Evolutionary conservation across 2,888 invertebrate species (phyloP).

Genomic region (Selenia dentaria): DNA sequence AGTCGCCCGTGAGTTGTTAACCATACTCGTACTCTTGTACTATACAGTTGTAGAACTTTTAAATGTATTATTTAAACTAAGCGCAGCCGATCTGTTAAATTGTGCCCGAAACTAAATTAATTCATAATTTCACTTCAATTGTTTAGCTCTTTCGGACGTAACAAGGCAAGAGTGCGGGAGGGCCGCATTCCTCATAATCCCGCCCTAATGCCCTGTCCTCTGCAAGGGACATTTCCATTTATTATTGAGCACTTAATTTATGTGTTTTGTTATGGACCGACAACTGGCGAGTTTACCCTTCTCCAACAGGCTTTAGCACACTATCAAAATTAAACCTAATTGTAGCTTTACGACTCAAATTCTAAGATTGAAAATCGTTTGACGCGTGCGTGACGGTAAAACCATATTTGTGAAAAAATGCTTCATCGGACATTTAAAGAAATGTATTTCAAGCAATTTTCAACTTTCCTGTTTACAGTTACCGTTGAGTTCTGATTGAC

Average conservation of each 20-base stretch:
- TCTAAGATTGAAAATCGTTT: constrained; percentile 34
- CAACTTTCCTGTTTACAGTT: constrained; percentile 33
- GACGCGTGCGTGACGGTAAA: constrained; percentile 22
- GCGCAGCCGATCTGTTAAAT: too few species aligned
- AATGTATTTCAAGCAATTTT: constrained; percentile 36
- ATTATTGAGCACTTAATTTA: constrained; percentile 86
- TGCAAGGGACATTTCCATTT: constrained; percentile 85
- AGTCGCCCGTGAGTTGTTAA: too few species aligned
- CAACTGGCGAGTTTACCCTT: constrained; percentile 60
- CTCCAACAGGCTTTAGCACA: constrained; percentile 43
- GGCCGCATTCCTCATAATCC: constrained; percentile 79
- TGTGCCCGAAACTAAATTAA: not conserved
- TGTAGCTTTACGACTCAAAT: constrained; percentile 24
- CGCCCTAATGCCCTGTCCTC: constrained; percentile 84
- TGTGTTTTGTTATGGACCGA: constrained; percentile 85
- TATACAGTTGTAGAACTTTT: too few species aligned
- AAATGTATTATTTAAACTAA: too few species aligned
- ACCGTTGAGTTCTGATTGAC: constrained; percentile 43
- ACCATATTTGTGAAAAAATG: constrained; percentile 50
- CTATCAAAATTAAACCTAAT: constrained; percentile 20
- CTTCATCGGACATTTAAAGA: constrained; percentile 66
- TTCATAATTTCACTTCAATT: not conserved
- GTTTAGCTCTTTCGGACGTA: constrained; percentile 27
- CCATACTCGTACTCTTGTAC: too few species aligned
- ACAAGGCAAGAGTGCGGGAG: constrained; percentile 59